Percentiles rank a stretch among this genome's conserved stretches.
phyloP scores from a whole-genome alignment of 2,888 invertebrate genomes.

The Entomobrya proxima region DNA sequence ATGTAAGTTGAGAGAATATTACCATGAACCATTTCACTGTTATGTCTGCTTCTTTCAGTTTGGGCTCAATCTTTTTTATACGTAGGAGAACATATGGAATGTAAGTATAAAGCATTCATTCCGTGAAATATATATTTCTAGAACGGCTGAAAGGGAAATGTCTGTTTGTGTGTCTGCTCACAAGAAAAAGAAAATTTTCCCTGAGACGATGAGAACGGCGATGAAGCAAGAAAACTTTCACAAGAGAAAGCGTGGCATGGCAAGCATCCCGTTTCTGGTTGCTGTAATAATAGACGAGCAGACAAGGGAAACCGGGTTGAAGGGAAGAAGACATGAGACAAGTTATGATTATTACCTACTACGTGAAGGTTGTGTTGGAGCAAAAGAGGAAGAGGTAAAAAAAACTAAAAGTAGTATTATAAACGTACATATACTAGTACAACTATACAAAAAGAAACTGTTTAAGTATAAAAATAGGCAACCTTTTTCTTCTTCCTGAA shows the following conservation, averaged over 20 bases:
- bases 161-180: background rate
- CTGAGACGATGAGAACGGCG: background rate
- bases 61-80: background rate
- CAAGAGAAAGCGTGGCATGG: background rate
- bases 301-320: background rate
- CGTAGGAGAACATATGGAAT: conserved; percentile 1
- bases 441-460: background rate
- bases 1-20: background rate
- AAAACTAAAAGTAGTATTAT: background rate
- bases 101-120: background rate
- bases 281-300: background rate
- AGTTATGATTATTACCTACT: conserved; percentile 10
- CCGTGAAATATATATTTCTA: too few relatives aligned
- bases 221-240: background rate
- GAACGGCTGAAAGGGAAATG: background rate
- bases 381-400: conserved; percentile 1
- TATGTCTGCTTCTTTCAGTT: conserved; percentile 10
- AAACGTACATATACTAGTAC: too few relatives aligned
- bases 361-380: background rate
- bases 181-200: background rate
- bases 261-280: background rate
- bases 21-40: background rate
- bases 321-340: conserved; percentile 14
- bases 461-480: conserved; percentile 13
- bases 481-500: too few relatives aligned